Conservation (phyloP, 2,797 vertebrate genomes). For the Parotocinclus haroldoi region DNA sequence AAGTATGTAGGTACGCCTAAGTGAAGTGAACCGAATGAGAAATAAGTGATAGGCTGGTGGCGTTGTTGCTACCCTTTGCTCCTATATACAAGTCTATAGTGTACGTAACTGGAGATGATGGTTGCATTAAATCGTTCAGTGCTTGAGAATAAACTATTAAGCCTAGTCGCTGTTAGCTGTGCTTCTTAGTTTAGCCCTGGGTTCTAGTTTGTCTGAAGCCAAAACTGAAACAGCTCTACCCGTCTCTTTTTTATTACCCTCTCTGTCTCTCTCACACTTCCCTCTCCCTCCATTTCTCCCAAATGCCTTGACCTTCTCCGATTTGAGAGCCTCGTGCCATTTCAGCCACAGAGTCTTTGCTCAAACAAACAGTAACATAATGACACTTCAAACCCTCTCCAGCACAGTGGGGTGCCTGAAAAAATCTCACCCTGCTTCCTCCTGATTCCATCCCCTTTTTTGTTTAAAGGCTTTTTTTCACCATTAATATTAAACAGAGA, state of each 20-base stretch:
- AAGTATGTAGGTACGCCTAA: background rate
- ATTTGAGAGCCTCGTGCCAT: conserved; percentile 65
- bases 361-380: conserved; percentile 79
- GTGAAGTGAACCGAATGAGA: too few species aligned
- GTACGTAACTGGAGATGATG: too few species aligned
- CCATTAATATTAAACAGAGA: conserved; percentile 66
- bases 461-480: conserved; percentile 52
- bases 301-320: conserved; percentile 62
- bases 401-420: conserved; percentile 65
- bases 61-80: too few species aligned
- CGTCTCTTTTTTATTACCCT: conserved; percentile 16
- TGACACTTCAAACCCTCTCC: conserved; percentile 73
- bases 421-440: conserved; percentile 55
- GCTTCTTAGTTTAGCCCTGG: too few species aligned
- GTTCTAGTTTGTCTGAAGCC: too few species aligned
- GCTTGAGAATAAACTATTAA: too few species aligned
- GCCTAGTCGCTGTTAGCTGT: too few species aligned
- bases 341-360: conserved; percentile 70
- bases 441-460: conserved; percentile 44
- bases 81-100: too few species aligned
- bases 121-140: too few species aligned
- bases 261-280: conserved; percentile 4
- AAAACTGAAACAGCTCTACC: too few species aligned
- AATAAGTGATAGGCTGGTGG: too few species aligned
- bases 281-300: conserved; percentile 1